These are phyloP conservation scores for Copidosoma floridanum DNA, from an alignment of 1,140 invertebrate genomes.

Conservation along the genomic window DNA sequence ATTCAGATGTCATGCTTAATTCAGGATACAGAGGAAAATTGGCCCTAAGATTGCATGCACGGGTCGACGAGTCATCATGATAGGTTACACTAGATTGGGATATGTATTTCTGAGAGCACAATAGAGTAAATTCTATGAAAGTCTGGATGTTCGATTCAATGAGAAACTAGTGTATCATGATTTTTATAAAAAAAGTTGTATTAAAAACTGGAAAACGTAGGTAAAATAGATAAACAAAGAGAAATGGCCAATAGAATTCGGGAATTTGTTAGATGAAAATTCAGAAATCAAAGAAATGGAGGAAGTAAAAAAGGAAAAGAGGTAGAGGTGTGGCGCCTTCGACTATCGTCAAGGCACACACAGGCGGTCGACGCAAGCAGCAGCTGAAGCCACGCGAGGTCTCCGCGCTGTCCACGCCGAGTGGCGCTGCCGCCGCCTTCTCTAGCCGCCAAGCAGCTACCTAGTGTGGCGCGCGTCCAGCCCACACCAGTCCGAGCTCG, in stretches of 20 bases:
- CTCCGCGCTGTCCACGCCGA: too few species aligned
- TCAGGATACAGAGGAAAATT: conserved; percentile 14
- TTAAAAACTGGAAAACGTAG: background rate
- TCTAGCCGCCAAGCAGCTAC: too few species aligned
- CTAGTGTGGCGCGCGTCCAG: too few species aligned
- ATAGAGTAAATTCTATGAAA: background rate
- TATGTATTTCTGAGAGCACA: conserved; percentile 29
- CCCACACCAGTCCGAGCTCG: too few species aligned
- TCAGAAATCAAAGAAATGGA: too few species aligned
- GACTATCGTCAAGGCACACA: too few species aligned
- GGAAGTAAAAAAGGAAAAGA: background rate
- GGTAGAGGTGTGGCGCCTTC: too few species aligned
- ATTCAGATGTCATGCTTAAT: conserved; percentile 26
- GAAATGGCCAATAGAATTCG: background rate
- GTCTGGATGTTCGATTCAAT: background rate
- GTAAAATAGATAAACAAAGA: background rate
- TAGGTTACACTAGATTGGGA: conserved; percentile 28
- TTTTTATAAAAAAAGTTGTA: background rate
- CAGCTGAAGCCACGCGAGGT: too few species aligned
- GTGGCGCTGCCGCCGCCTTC: too few species aligned
- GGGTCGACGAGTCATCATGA: conserved; percentile 4
- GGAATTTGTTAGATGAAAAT: background rate
- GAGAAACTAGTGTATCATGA: background rate
- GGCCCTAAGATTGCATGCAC: conserved; percentile 17
- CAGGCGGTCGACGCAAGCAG: too few species aligned